Conservation (phyloP, 2,888 invertebrate species). For the Apamea crenata region DNA sequence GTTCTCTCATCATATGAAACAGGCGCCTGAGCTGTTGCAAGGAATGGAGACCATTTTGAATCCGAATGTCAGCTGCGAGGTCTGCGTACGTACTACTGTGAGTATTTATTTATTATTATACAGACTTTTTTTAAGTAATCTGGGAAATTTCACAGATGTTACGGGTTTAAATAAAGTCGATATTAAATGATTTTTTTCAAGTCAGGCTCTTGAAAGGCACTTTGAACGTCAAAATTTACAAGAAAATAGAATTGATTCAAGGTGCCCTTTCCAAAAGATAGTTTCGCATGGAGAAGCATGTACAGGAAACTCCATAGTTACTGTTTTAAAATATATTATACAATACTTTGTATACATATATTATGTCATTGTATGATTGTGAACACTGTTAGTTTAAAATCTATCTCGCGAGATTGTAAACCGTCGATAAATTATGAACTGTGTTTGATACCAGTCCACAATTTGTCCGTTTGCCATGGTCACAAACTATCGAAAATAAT, state of each 20-base stretch:
- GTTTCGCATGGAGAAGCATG: too few species aligned
- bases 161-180: neutral
- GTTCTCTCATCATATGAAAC: slow-evolving; percentile 94
- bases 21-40: slow-evolving; percentile 92
- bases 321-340: neutral
- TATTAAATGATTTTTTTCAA: neutral
- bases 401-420: neutral
- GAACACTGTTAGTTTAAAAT: neutral
- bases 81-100: slow-evolving; percentile 97
- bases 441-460: neutral
- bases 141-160: neutral
- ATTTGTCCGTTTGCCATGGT: neutral
- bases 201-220: neutral
- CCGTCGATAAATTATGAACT: neutral
- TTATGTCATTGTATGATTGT: neutral
- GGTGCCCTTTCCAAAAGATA: neutral
- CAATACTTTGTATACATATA: neutral
- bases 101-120: slow-evolving; percentile 73
- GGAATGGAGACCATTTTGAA: slow-evolving; percentile 97
- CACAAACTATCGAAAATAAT: neutral
- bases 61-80: slow-evolving; percentile 97
- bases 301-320: neutral
- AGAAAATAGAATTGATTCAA: neutral
- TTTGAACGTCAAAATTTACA: neutral
- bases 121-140: neutral